These are phyloP conservation scores for Melanerpes aurifrons DNA, from an alignment of 2,113 vertebrate species.

Conservation along the genomic window DNA sequence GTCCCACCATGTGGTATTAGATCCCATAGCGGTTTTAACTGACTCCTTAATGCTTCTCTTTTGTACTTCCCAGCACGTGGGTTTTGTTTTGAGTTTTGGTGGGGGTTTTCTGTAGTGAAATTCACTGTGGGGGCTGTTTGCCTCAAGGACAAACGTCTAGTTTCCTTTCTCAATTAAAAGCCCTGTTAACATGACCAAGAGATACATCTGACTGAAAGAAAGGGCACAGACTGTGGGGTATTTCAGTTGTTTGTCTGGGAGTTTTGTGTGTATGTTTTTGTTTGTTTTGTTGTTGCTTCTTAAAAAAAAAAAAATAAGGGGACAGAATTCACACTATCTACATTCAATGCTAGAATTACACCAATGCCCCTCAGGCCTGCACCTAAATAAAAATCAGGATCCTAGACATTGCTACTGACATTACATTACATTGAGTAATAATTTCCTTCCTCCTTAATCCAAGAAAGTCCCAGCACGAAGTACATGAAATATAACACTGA, in stretches of 20 bases:
- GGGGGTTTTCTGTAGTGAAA: neutral
- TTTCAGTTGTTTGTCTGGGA: neutral
- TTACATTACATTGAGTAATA: neutral
- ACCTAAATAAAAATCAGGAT: conserved; percentile 7
- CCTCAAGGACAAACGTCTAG: neutral
- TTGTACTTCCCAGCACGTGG: conserved; percentile 65
- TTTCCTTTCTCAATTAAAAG: neutral
- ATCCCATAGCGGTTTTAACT: conserved; percentile 43
- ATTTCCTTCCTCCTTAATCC: neutral
- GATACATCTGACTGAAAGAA: neutral
- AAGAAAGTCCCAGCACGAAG: neutral
- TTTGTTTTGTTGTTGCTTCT: too few relatives aligned
- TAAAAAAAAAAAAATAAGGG: neutral
- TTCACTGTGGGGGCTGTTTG: neutral
- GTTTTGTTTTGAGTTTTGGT: too few relatives aligned
- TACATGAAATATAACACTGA: conserved; percentile 43
- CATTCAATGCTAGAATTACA: conserved; percentile 9
- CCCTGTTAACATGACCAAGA: neutral
- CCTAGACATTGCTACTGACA: neutral
- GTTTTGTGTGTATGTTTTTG: too few relatives aligned
- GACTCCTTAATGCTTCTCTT: conserved; percentile 53
- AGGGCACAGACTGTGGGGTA: neutral
- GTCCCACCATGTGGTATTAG: conserved; percentile 59
- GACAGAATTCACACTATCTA: conserved; percentile 35
- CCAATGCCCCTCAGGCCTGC: neutral